Conservation (phyloP, 2,888 invertebrate species). For the Ceriagrion tenellum region DNA sequence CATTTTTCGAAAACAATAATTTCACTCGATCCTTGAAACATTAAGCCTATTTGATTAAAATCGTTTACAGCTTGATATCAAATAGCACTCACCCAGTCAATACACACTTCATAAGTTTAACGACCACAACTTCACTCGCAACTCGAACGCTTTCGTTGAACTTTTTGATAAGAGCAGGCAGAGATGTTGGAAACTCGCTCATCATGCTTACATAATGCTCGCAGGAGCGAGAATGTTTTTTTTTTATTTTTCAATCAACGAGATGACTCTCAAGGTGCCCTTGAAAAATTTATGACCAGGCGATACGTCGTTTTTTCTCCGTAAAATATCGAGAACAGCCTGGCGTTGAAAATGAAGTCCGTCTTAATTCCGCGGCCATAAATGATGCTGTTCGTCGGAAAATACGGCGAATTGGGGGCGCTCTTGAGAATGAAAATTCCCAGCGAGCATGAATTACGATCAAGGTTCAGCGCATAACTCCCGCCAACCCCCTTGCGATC, state of each 20-base stretch:
- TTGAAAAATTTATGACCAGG: neutral
- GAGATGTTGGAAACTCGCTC: neutral
- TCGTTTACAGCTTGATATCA: too few relatives aligned
- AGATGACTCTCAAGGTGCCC: neutral
- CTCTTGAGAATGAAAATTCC: neutral
- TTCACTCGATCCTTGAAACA: too few relatives aligned
- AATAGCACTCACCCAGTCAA: too few relatives aligned
- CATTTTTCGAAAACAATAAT: too few relatives aligned
- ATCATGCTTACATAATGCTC: neutral
- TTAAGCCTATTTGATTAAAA: too few relatives aligned
- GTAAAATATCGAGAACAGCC: neutral
- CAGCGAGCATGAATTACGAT: neutral
- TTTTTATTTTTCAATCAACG: slow-evolving; percentile 14
- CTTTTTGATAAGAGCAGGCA: too few relatives aligned
- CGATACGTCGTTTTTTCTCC: neutral
- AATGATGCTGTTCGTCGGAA: neutral
- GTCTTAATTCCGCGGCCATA: neutral
- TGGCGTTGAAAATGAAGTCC: neutral
- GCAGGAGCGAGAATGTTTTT: neutral
- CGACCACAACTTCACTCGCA: too few relatives aligned
- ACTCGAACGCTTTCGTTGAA: too few relatives aligned
- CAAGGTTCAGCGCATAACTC: neutral
- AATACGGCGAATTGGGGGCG: neutral
- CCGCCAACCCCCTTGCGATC: neutral
- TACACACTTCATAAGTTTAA: too few relatives aligned